Base-by-base conservation (phyloP, 1,140 invertebrate genomes). In the Druon quercuslanigerum region DNA sequence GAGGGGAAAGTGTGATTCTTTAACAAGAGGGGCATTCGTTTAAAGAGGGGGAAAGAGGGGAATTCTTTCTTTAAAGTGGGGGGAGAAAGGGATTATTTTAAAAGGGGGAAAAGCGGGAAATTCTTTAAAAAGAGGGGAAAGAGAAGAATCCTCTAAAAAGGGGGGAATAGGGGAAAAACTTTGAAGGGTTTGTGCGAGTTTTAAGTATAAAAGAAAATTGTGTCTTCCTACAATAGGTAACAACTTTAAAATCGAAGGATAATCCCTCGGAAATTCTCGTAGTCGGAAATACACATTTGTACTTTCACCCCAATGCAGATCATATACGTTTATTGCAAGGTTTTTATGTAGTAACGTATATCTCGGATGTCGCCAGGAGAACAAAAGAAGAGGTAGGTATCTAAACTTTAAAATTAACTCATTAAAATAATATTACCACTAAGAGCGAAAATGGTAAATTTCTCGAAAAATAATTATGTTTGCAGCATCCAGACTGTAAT, bases 251-350 rank as follows among this genome's bases (percentile, higher is more conserved):
- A 85, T 93, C 93, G 9, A 86, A 92, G 71, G 93, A 95, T 40
- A 92, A 93, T 83, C 91, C 91, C 9, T 90, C 92, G 74, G 92
- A 95, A 84, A 90, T 94, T 73, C 75, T 97, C 50, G 87, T 97
- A 74, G 92, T 98, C 72, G 96, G 94, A 25, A 98, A 98, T 86
- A 98, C 97, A 0, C 98, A 99, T 92, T 92, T 99, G 17, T 99
- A 97, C 89, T 99, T 98, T 87, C 96, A 97, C 87, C 96, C 97
- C 3, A 94, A 96, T 89, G 95, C 96, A 9, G 95, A 97, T 91
- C 95, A 98, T 86, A 95, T 99, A 82, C 91, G 98, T 82, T 89
- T 98, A 4, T 87, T 98, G 50, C 96, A 96, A 92, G 93, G 92
- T 52, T 95, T 93, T 60, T 93, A 95, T 82, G 84, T 92, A 12